Base-by-base conservation (phyloP, 37 sponge, comb jelly and placozoan species). In the Oscarella lobularis region DNA sequence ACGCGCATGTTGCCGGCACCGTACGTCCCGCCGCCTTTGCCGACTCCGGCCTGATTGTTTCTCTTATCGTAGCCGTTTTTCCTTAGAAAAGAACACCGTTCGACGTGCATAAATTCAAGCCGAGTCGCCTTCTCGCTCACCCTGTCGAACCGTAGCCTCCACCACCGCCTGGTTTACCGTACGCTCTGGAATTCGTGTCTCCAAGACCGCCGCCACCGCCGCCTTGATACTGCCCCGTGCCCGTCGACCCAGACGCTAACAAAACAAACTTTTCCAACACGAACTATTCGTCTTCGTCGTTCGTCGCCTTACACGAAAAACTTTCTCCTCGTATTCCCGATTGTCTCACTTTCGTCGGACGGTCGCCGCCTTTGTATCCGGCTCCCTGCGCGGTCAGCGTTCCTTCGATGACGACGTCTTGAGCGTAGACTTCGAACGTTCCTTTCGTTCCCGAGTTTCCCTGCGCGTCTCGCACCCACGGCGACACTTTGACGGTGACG, bases 201-300 rank as follows among this genome's bases (percentile, higher is more conserved):
- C 71, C 71, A 4, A 14, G 71, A 4, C 71, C 71, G 33, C 29
- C 71, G 33, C 71, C 71, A 30, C 71, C 71, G 6, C 71, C 71
- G 6, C 71, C 71, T 20, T 4, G 29, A 4, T 30, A 4, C 4
- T 4, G 29, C 6, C 31, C 31, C 29, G 71, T 14, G 33, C 35
- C 29, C 5, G 71, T 68, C 6, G 29, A 4, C 33, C 71, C 71
- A 35, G 31, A 5, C 6, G 29, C 71, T 68, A 14, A 32, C 9
- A 48, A 48, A 48, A 48, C 60, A 9, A n/a, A n/a, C n/a, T n/a
- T n/a, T n/a, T n/a, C n/a, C n/a, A n/a, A n/a, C n/a, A n/a, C n/a
- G n/a, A n/a, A n/a, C n/a, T n/a, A n/a, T n/a, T n/a, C n/a, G n/a
- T n/a, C n/a, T n/a, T n/a, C n/a, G n/a, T n/a, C n/a, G n/a, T n/a